phyloP scores from a whole-genome alignment of 37 sponge, comb jelly and placozoan genomes.

The Diacarnus erythraeanus region DNA sequence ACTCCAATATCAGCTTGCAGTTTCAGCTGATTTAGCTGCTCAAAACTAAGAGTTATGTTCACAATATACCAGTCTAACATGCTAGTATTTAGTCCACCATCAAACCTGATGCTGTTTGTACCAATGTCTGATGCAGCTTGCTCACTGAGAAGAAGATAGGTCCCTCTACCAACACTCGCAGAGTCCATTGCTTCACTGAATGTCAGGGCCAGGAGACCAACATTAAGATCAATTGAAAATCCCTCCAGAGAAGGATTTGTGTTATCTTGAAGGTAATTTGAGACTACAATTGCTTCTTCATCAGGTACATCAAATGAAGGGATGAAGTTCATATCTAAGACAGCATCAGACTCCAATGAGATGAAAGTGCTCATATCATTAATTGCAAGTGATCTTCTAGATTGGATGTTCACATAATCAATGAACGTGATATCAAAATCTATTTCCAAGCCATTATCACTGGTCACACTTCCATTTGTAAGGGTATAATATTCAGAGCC shows the following conservation, averaged over 20 bases:
- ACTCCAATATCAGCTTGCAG: constrained; percentile 31
- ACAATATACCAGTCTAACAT: constrained; percentile 79
- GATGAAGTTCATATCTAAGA: constrained; percentile 69
- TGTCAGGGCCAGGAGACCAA: constrained; percentile 65
- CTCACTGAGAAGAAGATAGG: constrained; percentile 1
- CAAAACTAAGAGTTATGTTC: constrained; percentile 55
- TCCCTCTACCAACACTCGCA: constrained; percentile 25
- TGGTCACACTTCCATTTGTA: constrained; percentile 54
- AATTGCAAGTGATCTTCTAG: constrained; percentile 35
- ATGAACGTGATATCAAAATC: constrained; percentile 55
- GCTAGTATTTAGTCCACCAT: constrained; percentile 27
- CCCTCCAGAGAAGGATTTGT: constrained; percentile 43
- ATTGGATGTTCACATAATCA: constrained; percentile 74
- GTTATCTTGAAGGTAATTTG: constrained; percentile 41
- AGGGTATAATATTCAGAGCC: constrained; percentile 50
- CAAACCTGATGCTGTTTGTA: constrained; percentile 1
- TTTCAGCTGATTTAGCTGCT: constrained; percentile 56
- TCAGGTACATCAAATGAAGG: constrained; percentile 49
- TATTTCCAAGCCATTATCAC: constrained; percentile 41
- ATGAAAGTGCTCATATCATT: constrained; percentile 41
- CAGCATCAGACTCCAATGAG: constrained; percentile 37
- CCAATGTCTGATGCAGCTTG: not conserved
- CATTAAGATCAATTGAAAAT: constrained; percentile 73
- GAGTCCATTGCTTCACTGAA: constrained; percentile 67
- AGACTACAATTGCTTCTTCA: constrained; percentile 21